Base-by-base conservation (phyloP, 2,888 invertebrate genomes). In the Drosophila imparisetae region DNA sequence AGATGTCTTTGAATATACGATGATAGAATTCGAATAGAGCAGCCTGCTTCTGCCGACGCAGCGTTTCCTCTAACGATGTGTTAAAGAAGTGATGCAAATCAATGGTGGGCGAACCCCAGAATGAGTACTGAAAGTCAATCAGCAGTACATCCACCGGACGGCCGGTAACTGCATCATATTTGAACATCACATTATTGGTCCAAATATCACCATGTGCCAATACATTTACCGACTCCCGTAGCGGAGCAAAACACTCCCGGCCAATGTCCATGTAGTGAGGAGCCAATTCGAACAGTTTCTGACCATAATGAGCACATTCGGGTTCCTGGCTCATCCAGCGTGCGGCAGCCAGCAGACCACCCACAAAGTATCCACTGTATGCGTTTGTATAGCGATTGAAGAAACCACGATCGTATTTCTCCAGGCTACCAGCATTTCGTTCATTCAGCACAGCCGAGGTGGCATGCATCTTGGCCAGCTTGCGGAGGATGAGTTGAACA, bases 381-480 rank as follows among this genome's bases (percentile, higher is more conserved):
- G 81, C 87, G 42, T 91, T 83, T 0, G 93, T 92, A 54, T 93
- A 88, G 0, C 86, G 86, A 68, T 93, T 93, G 27, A 92, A 93
- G 72, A 93, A 87, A 0, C 93, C 93, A 0, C 91, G 88, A 80
- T 93, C 92, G 30, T 89, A 93, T 1, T 65, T 72, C 45, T 91
- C 83, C 29, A 93, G 68, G n/a, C 60, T 74, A 1, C 90, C 86
- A 0, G 61, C 58, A 36, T 90, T 77, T 2, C 91, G 92, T 32
- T 92, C 91, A 68, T 94, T 94, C 29, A 93, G 80, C 0, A 93
- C 93, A 0, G 94, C 93, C 1, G 94, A 94, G 0, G 94, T 89
- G 0, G 94, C 94, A 79, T 94, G 94, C 83, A 94, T 93, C 78
- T 93, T 93, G 1, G 94, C 94, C 73, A 94, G 66, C 1, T 93